Conservation (phyloP, 1,140 invertebrate species). For the Himalopsyche phryganea region DNA sequence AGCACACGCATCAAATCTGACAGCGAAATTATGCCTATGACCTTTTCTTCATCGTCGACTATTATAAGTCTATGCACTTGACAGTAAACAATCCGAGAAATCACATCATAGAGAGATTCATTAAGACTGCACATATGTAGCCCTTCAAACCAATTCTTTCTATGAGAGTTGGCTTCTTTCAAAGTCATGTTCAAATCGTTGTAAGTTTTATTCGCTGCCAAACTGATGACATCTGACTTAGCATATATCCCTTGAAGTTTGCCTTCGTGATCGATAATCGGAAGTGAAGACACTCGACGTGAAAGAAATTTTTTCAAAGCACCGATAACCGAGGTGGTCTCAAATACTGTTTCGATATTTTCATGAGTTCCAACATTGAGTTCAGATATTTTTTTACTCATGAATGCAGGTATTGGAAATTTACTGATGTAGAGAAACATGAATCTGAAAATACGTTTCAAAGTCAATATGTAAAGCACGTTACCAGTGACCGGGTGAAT, state of each 20-base stretch:
- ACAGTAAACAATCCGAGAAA: slow-evolving; percentile 94
- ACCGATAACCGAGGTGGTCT: slow-evolving; percentile 90
- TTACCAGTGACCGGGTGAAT: slow-evolving; percentile 95
- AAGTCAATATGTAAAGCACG: slow-evolving; percentile 97
- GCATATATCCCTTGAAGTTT: slow-evolving; percentile 96
- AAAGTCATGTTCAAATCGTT: slow-evolving; percentile 95
- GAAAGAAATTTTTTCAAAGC: slow-evolving; percentile 96
- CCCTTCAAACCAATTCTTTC: slow-evolving; percentile 97
- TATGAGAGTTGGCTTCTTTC: slow-evolving; percentile 89
- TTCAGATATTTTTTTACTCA: slow-evolving; percentile 82
- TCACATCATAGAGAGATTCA: slow-evolving; percentile 85
- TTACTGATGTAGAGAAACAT: slow-evolving; percentile 97
- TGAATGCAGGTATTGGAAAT: slow-evolving; percentile 88
- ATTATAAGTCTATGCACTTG: slow-evolving; percentile 96
- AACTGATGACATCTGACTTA: slow-evolving; percentile 99
- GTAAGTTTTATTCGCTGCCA: slow-evolving; percentile 98
- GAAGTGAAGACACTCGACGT: slow-evolving; percentile 91
- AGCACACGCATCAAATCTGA: slow-evolving; percentile 91
- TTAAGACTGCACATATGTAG: slow-evolving; percentile 93
- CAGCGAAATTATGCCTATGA: slow-evolving; percentile 93
- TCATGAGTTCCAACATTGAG: slow-evolving; percentile 91
- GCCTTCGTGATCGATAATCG: slow-evolving; percentile 86
- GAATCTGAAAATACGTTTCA: slow-evolving; percentile 97
- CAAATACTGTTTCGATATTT: slow-evolving; percentile 90
- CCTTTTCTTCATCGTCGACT: slow-evolving; percentile 85